Conservation (phyloP, 2,888 invertebrate genomes). For the Sympetrum striolatum region DNA sequence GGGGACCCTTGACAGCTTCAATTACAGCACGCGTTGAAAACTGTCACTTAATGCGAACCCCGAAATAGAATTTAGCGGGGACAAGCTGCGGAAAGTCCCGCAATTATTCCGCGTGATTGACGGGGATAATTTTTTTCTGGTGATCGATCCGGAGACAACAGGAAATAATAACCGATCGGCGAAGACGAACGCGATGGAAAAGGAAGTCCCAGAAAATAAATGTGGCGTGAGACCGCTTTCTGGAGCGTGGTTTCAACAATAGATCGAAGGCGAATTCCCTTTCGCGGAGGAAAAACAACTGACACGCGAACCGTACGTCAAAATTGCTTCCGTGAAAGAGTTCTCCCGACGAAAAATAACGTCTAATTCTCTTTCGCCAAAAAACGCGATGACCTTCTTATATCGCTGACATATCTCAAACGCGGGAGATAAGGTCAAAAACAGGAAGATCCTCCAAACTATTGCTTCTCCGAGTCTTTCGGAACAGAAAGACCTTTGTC, state of each 20-base stretch:
- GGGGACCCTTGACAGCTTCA: too few species aligned
- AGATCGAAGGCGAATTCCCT: neutral
- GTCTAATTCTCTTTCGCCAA: neutral
- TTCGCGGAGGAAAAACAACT: neutral
- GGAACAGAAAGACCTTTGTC: neutral
- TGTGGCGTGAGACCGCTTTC: neutral
- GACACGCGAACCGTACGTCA: neutral
- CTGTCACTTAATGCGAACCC: too few species aligned
- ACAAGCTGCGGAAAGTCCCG: neutral
- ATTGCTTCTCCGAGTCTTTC: too few species aligned
- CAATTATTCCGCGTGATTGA: neutral
- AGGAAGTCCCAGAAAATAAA: neutral
- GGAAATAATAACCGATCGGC: too few species aligned
- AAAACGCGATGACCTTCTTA: neutral
- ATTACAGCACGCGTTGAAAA: too few species aligned
- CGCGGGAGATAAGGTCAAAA: neutral
- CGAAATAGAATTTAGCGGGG: constrained; percentile 46
- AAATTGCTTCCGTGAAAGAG: neutral
- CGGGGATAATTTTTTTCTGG: neutral
- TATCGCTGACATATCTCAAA: neutral
- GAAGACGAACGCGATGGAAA: neutral
- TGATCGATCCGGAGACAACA: too few species aligned
- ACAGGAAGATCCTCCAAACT: too few species aligned
- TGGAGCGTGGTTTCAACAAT: neutral
- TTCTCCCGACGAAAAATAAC: neutral